These are phyloP conservation scores for Galerucella calmariensis DNA, from an alignment of 2,888 invertebrate genomes.

Conservation along the genomic window DNA sequence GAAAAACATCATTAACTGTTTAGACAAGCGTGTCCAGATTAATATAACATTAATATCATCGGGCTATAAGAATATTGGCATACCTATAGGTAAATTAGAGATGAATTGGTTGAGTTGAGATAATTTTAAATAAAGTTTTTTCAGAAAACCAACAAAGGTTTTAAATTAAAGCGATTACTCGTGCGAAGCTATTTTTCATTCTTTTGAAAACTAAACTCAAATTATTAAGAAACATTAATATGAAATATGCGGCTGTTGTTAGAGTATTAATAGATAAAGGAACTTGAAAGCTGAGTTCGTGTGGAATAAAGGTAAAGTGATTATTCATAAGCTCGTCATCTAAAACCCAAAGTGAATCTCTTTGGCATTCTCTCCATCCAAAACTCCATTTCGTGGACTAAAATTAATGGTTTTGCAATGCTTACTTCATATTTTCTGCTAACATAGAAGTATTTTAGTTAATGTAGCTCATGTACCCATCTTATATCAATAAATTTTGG, in stretches of 20 bases:
- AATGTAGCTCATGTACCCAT: background rate
- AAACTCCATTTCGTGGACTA: conserved; percentile 27
- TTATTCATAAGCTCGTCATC: conserved; percentile 22
- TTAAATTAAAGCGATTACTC: background rate
- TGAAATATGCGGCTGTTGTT: background rate
- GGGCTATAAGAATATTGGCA: too few relatives aligned
- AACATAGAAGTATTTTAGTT: conserved; percentile 1
- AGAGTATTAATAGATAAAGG: background rate
- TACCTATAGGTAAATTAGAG: too few relatives aligned
- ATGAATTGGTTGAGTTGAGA: too few relatives aligned
- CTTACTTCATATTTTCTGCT: conserved; percentile 35
- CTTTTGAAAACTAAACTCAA: background rate
- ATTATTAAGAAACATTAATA: background rate
- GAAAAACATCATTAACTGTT: too few relatives aligned
- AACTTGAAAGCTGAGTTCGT: conserved; percentile 2
- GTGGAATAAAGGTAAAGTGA: conserved; percentile 10
- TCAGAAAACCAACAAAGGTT: background rate
- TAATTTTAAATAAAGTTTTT: too few relatives aligned
- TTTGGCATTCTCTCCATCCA: conserved; percentile 8
- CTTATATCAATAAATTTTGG: background rate
- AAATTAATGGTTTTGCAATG: conserved; percentile 44
- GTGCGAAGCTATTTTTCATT: background rate
- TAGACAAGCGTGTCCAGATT: too few relatives aligned
- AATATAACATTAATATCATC: too few relatives aligned
- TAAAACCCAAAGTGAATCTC: conserved; percentile 26